These are phyloP conservation scores for Daptonema setosum DNA, from an alignment of 2,888 invertebrate species.

Conservation along the genomic window DNA sequence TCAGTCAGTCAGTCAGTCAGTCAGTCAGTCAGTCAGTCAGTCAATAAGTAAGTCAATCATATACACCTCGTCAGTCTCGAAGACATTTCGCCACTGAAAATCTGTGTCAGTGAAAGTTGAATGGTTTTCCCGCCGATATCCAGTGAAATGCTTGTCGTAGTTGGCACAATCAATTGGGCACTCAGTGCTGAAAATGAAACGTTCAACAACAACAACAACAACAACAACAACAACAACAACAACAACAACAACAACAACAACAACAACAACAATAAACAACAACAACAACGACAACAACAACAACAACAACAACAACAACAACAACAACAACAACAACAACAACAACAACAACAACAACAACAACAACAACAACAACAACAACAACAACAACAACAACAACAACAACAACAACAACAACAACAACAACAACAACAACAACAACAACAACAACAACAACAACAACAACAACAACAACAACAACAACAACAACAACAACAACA, in stretches of 20 bases:
- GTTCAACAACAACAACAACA: not conserved
- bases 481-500: not conserved
- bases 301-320: not conserved
- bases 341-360: not conserved
- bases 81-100: too few relatives aligned
- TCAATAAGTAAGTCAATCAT: too few relatives aligned
- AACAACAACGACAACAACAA: not conserved
- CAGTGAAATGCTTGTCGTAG: too few relatives aligned
- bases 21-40: too few relatives aligned
- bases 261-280: too few relatives aligned
- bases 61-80: too few relatives aligned
- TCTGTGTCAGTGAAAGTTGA: too few relatives aligned
- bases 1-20: too few relatives aligned
- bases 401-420: not conserved
- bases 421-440: not conserved
- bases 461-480: conserved; percentile 4
- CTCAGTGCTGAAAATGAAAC: too few relatives aligned
- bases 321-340: not conserved
- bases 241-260: not conserved
- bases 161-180: too few relatives aligned
- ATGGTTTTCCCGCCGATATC: too few relatives aligned
- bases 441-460: not conserved
- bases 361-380: not conserved
- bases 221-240: not conserved
- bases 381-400: not conserved